phyloP scores from a whole-genome alignment of 2,888 invertebrate species.

The Mystacides longicornis region DNA sequence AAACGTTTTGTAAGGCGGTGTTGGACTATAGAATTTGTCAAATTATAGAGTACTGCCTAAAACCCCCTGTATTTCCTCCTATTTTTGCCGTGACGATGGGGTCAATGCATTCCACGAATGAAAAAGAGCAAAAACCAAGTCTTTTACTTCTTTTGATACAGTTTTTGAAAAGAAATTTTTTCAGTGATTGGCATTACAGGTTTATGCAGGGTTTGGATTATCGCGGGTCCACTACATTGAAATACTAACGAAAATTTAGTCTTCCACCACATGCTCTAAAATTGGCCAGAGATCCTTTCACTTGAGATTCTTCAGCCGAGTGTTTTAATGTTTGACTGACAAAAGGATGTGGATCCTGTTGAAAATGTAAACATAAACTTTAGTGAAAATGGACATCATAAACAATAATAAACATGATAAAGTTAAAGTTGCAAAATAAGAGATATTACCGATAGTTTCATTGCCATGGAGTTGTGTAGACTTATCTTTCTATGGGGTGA shows the following conservation, averaged over 20 bases:
- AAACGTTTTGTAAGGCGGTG: too few relatives aligned
- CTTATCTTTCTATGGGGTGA: constrained; percentile 20
- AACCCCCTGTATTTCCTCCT: too few relatives aligned
- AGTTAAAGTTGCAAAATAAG: not conserved
- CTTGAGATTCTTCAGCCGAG: constrained; percentile 53
- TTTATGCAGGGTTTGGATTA: too few relatives aligned
- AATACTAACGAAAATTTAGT: constrained; percentile 34
- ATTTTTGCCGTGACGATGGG: too few relatives aligned
- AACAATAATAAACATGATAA: not conserved
- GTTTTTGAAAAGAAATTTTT: too few relatives aligned
- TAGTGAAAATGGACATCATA: not conserved
- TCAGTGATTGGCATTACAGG: too few relatives aligned
- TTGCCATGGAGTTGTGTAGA: constrained; percentile 3
- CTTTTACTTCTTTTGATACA: too few relatives aligned
- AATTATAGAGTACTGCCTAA: too few relatives aligned
- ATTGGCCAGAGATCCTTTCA: constrained; percentile 70
- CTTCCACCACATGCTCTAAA: constrained; percentile 82
- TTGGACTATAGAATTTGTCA: too few relatives aligned
- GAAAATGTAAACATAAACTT: not conserved
- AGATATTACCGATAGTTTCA: constrained; percentile 11
- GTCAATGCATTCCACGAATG: too few relatives aligned
- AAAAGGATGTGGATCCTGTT: constrained; percentile 65
- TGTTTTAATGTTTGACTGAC: constrained; percentile 61
- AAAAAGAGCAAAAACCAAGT: too few relatives aligned
- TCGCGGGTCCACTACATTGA: not conserved